Evolutionary conservation across 2,888 invertebrate genomes (phyloP), one percentile per base, ranked within the genome.

Genomic region (Synanthedon formicaeformis): DNA sequence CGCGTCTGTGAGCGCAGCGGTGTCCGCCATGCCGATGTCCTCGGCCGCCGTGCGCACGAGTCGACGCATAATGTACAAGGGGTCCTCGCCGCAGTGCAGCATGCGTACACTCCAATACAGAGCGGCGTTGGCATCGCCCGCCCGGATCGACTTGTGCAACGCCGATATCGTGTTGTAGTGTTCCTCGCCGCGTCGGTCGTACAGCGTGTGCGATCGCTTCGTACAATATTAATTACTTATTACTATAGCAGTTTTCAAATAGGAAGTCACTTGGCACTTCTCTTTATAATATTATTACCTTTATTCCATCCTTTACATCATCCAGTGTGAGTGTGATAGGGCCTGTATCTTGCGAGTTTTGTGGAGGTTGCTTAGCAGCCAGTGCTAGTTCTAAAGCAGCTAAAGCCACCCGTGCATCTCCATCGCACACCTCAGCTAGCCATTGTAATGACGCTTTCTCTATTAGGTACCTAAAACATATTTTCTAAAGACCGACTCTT

Each of bases 81-180:
- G 95, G 73, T 95, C 93, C 74, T 95, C 95, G 11, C 95, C 95
- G 13, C 92, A 92, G 55, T 90, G 88, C 60, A 95, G 78, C 89
- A 95, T 95, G 56, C 95, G 88, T 2, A 93, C 91, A 2, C 93
- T 87, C 95, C 95, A 96, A 71, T 95, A 95, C 45, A 96, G 75
- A 12, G 95, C 91, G 2, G 94, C 95, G 75, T 93, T 94, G 57
- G 91, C 92, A 72, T 94, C 93, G 14, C 93, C 91, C 0, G 94
- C 94, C 60, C 95, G 88, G 52, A 96, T 92, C 0, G 94, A 93
- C 76, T 96, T 95, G 66, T 95, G 95, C 60, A 95, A 81, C 0
- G 95, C 95, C 1, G 95, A 95, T 62, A 94, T 92, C 45, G 91
- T 90, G 71, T 95, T 93, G 75, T 94, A 95, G 76, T 95, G 95